Base-by-base conservation (phyloP, 2,797 vertebrate species). In the Schizopygopsis malacanthus region DNA sequence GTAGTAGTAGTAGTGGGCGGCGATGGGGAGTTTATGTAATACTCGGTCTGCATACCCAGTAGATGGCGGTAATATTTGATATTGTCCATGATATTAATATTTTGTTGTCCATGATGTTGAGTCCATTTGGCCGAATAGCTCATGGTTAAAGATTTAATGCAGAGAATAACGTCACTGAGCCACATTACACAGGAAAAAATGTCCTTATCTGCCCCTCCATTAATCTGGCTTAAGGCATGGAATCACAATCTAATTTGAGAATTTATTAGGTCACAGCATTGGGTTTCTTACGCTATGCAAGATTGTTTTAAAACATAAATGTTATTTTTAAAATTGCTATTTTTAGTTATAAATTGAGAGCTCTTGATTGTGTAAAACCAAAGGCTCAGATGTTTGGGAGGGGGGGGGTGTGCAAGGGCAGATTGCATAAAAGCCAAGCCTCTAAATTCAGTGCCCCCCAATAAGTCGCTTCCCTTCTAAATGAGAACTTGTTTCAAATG, bases 51-150 rank as follows among this genome's bases (percentile, higher is more conserved):
- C 91, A 91, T 92, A 91, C 93, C 95, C 94, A 93, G 94, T 93
- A 95, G 95, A 94, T 95, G 95, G 94, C 94, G 91, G 92, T 93
- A 94, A 93, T 93, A 93, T 92, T 87, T 91, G 90, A 90, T 89
- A 91, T 89, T 92, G 90, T 91, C 89, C 77, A 86, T 54, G 87
- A 82, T 89, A 33, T 33, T 33, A 33, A 33, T 33, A 33, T 33
- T 33, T 33, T 33, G 91, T 89, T 92, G 90, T 91, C 89, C 77
- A 86, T 54, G 87, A 82, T 89, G 87, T 78, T 77, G 63, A 83
- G 76, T n/a, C 82, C 91, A 89, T 89, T 86, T 94, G 93, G 90
- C 92, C 87, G 67, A 78, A 22, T 76, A 86, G 83, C 89, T 88
- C 77, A 79, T 87, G 86, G 83, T 82, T 90, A 71, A 76, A 54